phyloP scores from a whole-genome alignment of 2,888 invertebrate genomes.

The Thereva unica region DNA sequence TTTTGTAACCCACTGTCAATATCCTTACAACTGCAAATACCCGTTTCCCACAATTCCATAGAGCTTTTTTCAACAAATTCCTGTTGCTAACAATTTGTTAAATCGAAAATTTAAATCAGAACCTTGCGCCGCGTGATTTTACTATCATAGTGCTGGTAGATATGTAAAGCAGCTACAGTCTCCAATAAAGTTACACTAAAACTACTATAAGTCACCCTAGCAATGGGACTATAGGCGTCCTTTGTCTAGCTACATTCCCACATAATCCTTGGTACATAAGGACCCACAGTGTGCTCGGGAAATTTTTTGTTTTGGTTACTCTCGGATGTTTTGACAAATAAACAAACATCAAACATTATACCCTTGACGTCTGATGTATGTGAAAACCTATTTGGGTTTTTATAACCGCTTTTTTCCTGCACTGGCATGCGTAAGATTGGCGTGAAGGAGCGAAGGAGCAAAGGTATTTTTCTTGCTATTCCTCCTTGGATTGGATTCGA shows the following conservation, averaged over 20 bases:
- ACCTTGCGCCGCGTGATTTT: background rate
- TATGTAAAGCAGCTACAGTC: background rate
- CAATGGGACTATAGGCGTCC: background rate
- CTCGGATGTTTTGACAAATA: constrained; percentile 13
- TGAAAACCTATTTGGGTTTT: no score
- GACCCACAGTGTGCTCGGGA: background rate
- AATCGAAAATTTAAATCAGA: constrained; percentile 42
- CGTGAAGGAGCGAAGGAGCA: no score
- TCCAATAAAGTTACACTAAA: background rate
- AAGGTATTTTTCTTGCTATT: no score
- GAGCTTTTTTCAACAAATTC: constrained; percentile 24
- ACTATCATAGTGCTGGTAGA: background rate
- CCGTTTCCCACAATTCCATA: background rate
- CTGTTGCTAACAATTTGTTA: constrained; percentile 40
- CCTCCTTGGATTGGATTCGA: no score
- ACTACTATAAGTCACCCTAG: constrained; percentile 8
- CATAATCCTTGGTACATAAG: no score
- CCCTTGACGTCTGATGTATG: no score
- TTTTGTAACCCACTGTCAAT: no score
- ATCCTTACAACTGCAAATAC: background rate
- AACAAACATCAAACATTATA: constrained; percentile 3
- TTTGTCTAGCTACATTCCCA: no score
- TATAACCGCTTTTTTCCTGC: no score
- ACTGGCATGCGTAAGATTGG: no score
- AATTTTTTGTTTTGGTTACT: constrained; percentile 34